Conservation (phyloP, 92 coral and sea anemone genomes). For the Bergia sp. region DNA sequence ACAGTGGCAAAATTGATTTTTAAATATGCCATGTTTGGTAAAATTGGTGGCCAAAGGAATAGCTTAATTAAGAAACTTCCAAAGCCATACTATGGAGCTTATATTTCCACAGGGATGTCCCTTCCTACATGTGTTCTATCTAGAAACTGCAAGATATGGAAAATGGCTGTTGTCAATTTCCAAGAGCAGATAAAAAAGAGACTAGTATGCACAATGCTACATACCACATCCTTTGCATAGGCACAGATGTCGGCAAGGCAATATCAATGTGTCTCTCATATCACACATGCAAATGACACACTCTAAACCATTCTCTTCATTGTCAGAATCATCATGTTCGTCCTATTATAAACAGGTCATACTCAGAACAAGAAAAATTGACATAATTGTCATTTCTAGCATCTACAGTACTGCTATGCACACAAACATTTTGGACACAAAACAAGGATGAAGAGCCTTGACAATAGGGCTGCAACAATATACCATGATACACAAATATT, state of each 20-base stretch:
- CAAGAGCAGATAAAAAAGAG: too few relatives aligned
- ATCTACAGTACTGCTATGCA: not conserved
- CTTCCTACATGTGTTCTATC: too few relatives aligned
- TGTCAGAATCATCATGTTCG: conserved; percentile 74
- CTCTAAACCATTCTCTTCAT: conserved; percentile 85
- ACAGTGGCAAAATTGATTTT: not conserved
- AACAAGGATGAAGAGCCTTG: not conserved
- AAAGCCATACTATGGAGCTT: too few relatives aligned
- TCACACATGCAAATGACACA: conserved; percentile 98
- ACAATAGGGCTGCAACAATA: too few relatives aligned
- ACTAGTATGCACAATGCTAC: conserved; percentile 22
- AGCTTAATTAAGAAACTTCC: too few relatives aligned
- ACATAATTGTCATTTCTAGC: not conserved
- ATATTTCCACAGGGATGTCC: too few relatives aligned
- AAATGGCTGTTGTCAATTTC: too few relatives aligned
- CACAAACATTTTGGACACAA: not conserved
- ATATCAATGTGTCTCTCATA: conserved; percentile 90
- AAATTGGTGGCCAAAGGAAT: too few relatives aligned
- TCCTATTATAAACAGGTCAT: conserved; percentile 39
- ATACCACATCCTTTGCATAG: conserved; percentile 93
- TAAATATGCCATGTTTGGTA: too few relatives aligned
- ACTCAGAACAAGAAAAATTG: not conserved
- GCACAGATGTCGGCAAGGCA: conserved; percentile 97
- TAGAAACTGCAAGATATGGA: too few relatives aligned
- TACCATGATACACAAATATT: too few relatives aligned